These are phyloP conservation scores for Crocuta crocuta DNA, from an alignment of 2,113 vertebrate species.

Conservation along the genomic window DNA sequence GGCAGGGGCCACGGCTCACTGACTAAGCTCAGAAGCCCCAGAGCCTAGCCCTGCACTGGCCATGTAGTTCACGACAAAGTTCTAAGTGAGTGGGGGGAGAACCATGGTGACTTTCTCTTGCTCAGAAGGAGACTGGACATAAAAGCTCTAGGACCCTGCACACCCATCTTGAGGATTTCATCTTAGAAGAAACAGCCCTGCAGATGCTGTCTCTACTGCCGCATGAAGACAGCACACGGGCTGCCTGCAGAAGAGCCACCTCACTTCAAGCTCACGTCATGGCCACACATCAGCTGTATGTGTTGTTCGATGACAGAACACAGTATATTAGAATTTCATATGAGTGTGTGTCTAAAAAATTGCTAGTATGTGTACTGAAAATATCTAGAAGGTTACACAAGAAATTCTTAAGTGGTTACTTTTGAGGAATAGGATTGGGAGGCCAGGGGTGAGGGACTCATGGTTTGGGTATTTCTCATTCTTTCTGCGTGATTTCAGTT, in stretches of 20 bases:
- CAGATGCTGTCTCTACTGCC: not conserved
- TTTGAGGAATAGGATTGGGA: not conserved
- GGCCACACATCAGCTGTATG: not conserved
- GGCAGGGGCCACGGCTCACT: fast-evolving
- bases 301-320: not conserved
- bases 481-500: not conserved
- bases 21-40: not conserved
- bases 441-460: not conserved
- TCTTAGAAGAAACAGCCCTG: not conserved
- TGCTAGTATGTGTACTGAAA: not conserved
- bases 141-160: not conserved
- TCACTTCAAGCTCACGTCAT: not conserved
- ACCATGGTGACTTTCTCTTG: not conserved
- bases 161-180: not conserved
- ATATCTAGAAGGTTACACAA: not conserved
- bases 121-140: not conserved
- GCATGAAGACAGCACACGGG: not conserved
- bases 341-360: not conserved
- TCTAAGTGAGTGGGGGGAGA: not conserved
- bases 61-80: not conserved
- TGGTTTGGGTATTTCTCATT: not conserved
- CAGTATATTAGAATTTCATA: not conserved
- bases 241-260: not conserved
- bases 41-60: not conserved
- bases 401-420: not conserved